These are phyloP conservation scores for Masticophis lateralis DNA, from an alignment of 2,797 vertebrate species.

Conservation along the genomic window DNA sequence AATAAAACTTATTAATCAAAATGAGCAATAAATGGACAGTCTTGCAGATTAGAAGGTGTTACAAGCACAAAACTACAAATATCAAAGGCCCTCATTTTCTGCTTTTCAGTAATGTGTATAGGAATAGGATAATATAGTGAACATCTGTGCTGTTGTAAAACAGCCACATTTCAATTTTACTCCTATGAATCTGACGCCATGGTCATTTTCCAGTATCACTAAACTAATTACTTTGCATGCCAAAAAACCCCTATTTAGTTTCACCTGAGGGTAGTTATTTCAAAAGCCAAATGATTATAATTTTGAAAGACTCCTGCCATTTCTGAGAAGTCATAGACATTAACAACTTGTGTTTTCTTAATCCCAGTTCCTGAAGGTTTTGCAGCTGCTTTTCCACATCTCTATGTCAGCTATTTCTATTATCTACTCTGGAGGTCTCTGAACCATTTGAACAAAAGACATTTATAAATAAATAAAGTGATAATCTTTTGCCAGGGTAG, in stretches of 20 bases:
- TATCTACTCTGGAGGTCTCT: neutral
- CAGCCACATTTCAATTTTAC: slow-evolving; percentile 3
- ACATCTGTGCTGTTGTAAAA: neutral
- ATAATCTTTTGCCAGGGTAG: neutral
- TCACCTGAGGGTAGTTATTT: neutral
- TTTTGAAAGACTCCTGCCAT: neutral
- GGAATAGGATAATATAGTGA: neutral
- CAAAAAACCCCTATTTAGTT: neutral
- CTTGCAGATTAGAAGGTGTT: neutral
- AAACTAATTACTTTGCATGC: slow-evolving; percentile 10
- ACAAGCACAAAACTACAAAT: neutral
- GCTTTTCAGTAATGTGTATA: neutral
- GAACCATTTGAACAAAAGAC: neutral
- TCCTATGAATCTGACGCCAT: neutral
- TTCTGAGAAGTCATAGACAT: neutral
- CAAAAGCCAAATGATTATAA: neutral
- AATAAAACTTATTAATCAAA: neutral
- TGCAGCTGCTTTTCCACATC: neutral
- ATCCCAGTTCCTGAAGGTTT: neutral
- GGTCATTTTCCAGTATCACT: slow-evolving; percentile 5
- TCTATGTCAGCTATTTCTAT: neutral
- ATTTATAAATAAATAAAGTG: neutral
- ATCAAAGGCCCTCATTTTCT: neutral
- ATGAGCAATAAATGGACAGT: neutral
- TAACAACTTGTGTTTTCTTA: neutral